Evolutionary conservation across 2,888 invertebrate genomes (phyloP).

Genomic region (Steinernema hermaphroditum): DNA sequence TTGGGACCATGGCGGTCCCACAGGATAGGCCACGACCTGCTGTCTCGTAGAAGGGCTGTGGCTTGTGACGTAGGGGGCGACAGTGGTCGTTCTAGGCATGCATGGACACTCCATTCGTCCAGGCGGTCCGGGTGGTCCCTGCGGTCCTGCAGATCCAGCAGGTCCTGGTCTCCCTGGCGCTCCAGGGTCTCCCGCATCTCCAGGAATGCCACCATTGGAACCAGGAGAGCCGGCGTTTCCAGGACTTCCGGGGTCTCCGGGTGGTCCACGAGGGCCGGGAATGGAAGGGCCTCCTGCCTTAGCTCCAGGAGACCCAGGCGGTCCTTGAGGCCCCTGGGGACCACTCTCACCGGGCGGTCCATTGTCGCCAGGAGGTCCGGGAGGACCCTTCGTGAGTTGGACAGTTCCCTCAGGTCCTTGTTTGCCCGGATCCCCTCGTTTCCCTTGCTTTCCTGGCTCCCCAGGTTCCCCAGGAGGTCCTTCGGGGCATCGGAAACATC

Average conservation of each 20-base stretch:
- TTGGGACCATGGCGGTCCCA: too few relatives aligned
- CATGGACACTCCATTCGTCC: background rate
- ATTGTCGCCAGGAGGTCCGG: background rate
- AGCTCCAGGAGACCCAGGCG: background rate
- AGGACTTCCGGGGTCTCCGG: background rate
- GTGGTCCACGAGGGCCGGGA: conserved; percentile 2
- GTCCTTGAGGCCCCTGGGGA: background rate
- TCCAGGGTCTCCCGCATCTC: background rate
- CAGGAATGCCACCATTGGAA: background rate
- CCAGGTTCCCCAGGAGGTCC: conserved; percentile 10
- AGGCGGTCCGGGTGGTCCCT: background rate
- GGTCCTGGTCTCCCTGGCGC: background rate
- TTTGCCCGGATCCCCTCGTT: background rate
- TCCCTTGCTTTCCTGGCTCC: background rate
- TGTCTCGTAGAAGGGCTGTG: too few relatives aligned
- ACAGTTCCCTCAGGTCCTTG: background rate
- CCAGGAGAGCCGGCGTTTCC: background rate
- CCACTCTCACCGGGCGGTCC: background rate
- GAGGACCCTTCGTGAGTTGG: background rate
- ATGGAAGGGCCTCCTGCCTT: background rate
- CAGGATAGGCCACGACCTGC: too few relatives aligned
- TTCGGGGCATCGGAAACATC: conserved; percentile 17
- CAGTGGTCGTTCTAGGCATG: background rate
- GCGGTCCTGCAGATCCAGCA: background rate
- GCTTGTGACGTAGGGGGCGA: too few relatives aligned